phyloP scores from a whole-genome alignment of 2,113 vertebrate genomes.

The Labeo catla region DNA sequence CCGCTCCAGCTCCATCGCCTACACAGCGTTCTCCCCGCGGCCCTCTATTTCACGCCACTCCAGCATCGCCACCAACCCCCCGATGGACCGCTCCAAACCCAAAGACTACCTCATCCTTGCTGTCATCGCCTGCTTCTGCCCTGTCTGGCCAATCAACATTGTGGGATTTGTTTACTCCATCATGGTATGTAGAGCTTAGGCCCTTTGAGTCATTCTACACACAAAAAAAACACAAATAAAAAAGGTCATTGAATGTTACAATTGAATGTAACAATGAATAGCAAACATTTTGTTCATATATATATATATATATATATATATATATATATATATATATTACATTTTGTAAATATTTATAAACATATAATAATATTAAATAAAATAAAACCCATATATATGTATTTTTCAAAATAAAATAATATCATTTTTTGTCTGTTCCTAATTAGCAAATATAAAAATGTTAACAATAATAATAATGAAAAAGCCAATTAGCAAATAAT shows the following conservation, averaged over 20 bases:
- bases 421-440: too few species aligned
- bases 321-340: neutral
- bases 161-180: slow-evolving; percentile 90
- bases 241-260: too few species aligned
- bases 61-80: slow-evolving; percentile 80
- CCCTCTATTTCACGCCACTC: slow-evolving; percentile 87
- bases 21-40: slow-evolving; percentile 82
- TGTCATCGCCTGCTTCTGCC: slow-evolving; percentile 90
- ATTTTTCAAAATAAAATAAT: too few species aligned
- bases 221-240: neutral
- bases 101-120: slow-evolving; percentile 89
- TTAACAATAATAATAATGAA: neutral
- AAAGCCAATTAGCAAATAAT: too few species aligned
- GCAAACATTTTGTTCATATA: neutral
- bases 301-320: neutral
- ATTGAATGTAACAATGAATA: neutral
- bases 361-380: too few species aligned
- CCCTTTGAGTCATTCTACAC: neutral
- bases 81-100: slow-evolving; percentile 81
- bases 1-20: slow-evolving; percentile 77
- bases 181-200: slow-evolving; percentile 80
- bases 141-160: slow-evolving; percentile 93
- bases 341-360: too few species aligned
- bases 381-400: too few species aligned
- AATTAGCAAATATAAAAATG: neutral